Base-by-base conservation (phyloP, 2,797 vertebrate species). In the Neosilurus mollespiculum region DNA sequence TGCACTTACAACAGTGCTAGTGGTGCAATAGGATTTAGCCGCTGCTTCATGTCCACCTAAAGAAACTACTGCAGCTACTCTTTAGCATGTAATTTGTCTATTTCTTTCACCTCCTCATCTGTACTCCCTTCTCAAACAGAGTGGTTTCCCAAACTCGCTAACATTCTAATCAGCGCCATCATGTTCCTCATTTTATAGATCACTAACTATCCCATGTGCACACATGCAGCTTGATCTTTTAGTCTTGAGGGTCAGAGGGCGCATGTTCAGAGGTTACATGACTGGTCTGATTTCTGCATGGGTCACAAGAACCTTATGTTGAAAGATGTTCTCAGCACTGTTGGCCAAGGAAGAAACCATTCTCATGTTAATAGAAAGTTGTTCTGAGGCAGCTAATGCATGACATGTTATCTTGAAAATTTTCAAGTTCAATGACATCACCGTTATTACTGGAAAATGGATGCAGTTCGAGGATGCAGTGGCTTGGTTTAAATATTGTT, bases 271-370 rank as follows among this genome's bases (percentile, higher is more conserved):
- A 5, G 8, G 12, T 78, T 58, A 62, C 34, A 61, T 89, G 90
- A 90, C 92, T 94, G 89, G 92, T 85, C 71, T 91, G 91, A 94
- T 93, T 94, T 94, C 92, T 94, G 89, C 91, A 91, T 91, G 90
- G 91, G 89, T 89, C 1, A 0, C n/a, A 65, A 59, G 20, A 26
- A 43, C 58, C 22, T 49, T 76, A 34, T 59, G 16, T 14, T 34
- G 72, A 58, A 54, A 43, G 73, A 37, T 59, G 56, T 76, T 75
- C 24, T 54, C 15, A 56, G 54, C 20, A 11, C 8, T 10, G 72
- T 18, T 43, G 22, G 22, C 6, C 24, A 58, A 62, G 22, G 34
- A 78, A 30, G 58, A 9, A 56, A n/a, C 3, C 30, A 61, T 22
- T 0, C 16, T 37, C 2, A 12, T n/a, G 0, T 61, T 61, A 59